Evolutionary conservation across 1,140 invertebrate genomes (phyloP), one percentile per base, ranked within the genome.

Genomic region (Lucilia cuprina): DNA sequence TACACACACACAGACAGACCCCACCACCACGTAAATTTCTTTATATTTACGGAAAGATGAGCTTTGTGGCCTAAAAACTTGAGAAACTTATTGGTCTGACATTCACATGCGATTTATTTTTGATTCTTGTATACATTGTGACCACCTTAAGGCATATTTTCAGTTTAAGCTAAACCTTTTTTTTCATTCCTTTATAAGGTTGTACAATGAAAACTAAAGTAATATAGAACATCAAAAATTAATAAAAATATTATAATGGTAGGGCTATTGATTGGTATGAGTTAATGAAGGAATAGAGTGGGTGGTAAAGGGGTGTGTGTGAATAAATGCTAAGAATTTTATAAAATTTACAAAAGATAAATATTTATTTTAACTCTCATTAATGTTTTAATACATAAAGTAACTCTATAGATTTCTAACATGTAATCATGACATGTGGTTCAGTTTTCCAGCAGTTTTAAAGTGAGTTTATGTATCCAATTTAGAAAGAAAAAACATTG

Each of bases 41-140:
- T 19, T 35, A 21, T 78, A 49, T 49, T 9, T 70, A 70, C 17
- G 14, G 8, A 35, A 19, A 35, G 75, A 35, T 17, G 30, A 78
- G 75, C 17, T 41, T 83, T 83, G 74, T 83, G 50, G 84, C 82
- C 84, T 65, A 25, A 84, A 84, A 84, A 60, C 82, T 83, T 83
- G 47, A 83, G 70, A 84, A 84, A 84, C 82, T 78, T 80, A 84
- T 84, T 60, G 84, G 65, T 74, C 30, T 82, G 47, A 74, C 21
- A 77, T 84, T 84, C 84, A 78, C 82, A 83, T 84, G 82, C 70
- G 84, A 84, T 83, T 84, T 60, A 55, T 41, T 82, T 74, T 83
- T 47, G 49, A 0, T 78, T 78, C 10, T 19, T 75, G 34, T 80
- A 77, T 49, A n/a, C 77, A 49, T 19, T 80, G 77, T 47, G 77